Base-by-base conservation (phyloP, 2,888 invertebrate genomes). In the Anthoptus insignis region DNA sequence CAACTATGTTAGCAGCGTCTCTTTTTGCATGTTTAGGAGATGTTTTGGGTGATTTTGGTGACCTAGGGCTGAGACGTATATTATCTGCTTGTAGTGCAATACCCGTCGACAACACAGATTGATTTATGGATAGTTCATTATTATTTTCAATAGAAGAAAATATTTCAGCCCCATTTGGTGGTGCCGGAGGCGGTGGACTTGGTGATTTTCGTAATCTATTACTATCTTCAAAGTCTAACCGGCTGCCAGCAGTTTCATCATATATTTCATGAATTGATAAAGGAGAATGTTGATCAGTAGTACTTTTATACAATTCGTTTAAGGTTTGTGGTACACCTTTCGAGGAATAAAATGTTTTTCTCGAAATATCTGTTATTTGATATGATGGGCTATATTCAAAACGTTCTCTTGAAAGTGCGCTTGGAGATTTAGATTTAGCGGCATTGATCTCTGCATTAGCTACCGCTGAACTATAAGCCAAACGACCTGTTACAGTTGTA, bases 171-270 rank as follows among this genome's bases (percentile, higher is more conserved):
- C 94, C 94, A 81, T 97, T 96, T 65, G 95, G 95, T 0, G 97
- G 97, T 0, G 97, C 97, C 24, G 97, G 97, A 3, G 97, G 97
- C 2, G 97, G 97, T 2, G 97, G 97, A 81, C 96, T 96, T 0
- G 96, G 95, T 24, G 96, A 95, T 65, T 89, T 89, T 68, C 83
- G 79, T 72, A 86, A 71, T 76, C 94, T 89, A 71, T 84, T 90
- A 73, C 24, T 39, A 21, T 94, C 94, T 24, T 93, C 89, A 73
- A 92, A 94, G 71, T 94, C 94, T 22, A 92, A 73, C 72, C 88
- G 86, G 21, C 86, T 89, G 63, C 91, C 86, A 72, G 78, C 72
- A 59, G 94, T 84, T 65, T 95, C 93, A 42, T 96, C 96, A 78
- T 96, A 94, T 37, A 95, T 87, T 78, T 95, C 95, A 76, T 95